phyloP scores from a whole-genome alignment of 1,140 invertebrate genomes.

The Sycobia sp. region DNA sequence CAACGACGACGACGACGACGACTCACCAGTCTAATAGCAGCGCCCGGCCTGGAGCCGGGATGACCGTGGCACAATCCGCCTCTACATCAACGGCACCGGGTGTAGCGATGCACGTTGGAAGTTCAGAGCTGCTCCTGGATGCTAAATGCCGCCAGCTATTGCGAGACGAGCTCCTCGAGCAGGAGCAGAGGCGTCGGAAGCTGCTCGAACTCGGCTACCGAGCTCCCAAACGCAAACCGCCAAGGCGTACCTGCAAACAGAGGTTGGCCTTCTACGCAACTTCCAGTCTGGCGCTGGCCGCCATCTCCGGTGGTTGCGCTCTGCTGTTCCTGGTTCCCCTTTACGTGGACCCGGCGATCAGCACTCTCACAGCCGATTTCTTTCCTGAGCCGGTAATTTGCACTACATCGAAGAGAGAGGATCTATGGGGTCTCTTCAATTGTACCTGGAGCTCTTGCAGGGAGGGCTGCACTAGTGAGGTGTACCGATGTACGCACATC shows the following conservation, averaged over 20 bases:
- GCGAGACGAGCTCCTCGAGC: constrained; percentile 59
- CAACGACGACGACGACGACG: neutral
- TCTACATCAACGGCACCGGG: constrained; percentile 12
- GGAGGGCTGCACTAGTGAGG: constrained; percentile 86
- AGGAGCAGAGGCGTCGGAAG: constrained; percentile 73
- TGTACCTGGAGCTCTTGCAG: constrained; percentile 86
- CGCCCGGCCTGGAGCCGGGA: neutral
- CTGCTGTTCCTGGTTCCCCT: constrained; percentile 85
- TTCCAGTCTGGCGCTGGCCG: constrained; percentile 75
- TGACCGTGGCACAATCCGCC: constrained; percentile 10
- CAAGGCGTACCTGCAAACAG: constrained; percentile 73
- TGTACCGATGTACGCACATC: constrained; percentile 84
- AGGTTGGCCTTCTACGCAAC: constrained; percentile 79
- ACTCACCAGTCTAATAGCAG: neutral
- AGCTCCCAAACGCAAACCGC: constrained; percentile 58
- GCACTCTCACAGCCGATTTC: constrained; percentile 83
- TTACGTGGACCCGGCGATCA: constrained; percentile 90
- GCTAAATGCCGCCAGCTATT: constrained; percentile 24
- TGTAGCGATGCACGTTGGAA: constrained; percentile 15
- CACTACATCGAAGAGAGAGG: constrained; percentile 75
- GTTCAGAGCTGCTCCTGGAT: constrained; percentile 23
- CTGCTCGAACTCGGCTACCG: constrained; percentile 70
- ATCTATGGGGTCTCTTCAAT: constrained; percentile 77
- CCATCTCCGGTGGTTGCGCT: constrained; percentile 80
- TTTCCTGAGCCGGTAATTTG: constrained; percentile 78